phyloP scores from a whole-genome alignment of 2,888 invertebrate genomes.

The Gymnoscelis rufifasciata region DNA sequence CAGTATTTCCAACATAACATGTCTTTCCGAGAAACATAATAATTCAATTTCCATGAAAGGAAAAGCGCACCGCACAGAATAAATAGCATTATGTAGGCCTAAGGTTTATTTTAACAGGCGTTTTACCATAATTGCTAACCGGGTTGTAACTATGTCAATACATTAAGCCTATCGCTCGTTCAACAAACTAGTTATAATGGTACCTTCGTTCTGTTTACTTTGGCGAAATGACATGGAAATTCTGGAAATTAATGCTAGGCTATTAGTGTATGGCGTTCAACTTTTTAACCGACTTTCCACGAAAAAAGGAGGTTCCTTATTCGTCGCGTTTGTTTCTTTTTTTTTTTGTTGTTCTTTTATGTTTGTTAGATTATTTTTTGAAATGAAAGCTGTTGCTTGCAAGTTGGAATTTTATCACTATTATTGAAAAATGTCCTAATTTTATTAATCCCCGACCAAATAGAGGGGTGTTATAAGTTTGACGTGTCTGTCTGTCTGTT shows the following conservation, averaged over 20 bases:
- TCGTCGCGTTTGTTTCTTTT: no score
- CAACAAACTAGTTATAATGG: slow-evolving; percentile 22
- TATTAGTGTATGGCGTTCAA: slow-evolving; percentile 4
- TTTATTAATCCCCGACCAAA: no score
- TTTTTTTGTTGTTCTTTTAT: no score
- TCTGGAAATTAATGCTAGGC: slow-evolving; percentile 5
- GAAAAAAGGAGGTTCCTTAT: no score
- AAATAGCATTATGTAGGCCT: neutral
- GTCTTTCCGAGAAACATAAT: slow-evolving; percentile 1
- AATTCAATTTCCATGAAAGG: slow-evolving; percentile 14
- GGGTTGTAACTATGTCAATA: slow-evolving; percentile 24
- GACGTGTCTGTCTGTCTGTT: no score
- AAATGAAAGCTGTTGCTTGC: no score
- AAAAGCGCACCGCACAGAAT: slow-evolving; percentile 10
- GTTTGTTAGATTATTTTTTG: no score
- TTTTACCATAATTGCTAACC: slow-evolving; percentile 21
- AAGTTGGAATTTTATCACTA: no score
- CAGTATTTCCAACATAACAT: no score
- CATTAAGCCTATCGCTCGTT: slow-evolving; percentile 25
- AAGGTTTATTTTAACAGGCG: slow-evolving; percentile 1
- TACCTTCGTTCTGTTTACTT: slow-evolving; percentile 18
- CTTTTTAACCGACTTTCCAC: no score
- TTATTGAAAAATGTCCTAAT: no score
- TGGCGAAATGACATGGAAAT: slow-evolving; percentile 14
- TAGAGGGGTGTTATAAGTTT: no score